These are phyloP conservation scores for Apamea epomidion DNA, from an alignment of 2,888 invertebrate genomes.

Conservation along the genomic window DNA sequence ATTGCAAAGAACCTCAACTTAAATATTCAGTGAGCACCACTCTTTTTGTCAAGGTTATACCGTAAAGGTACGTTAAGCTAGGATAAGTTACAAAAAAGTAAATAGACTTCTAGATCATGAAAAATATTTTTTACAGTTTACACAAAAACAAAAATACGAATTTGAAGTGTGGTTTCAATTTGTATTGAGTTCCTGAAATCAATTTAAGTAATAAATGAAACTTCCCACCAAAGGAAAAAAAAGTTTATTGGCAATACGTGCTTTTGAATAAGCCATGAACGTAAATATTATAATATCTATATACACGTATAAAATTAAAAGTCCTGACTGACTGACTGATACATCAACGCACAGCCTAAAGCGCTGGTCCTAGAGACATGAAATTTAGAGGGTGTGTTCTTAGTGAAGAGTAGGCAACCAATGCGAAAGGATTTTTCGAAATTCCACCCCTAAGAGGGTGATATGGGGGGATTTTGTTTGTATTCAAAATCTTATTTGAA, in stretches of 20 bases:
- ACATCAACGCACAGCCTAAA: too few relatives aligned
- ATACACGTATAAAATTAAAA: too few relatives aligned
- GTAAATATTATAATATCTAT: background rate
- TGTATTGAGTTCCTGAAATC: constrained; percentile 22
- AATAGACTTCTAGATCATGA: background rate
- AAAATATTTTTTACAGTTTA: background rate
- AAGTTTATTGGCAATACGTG: constrained; percentile 42
- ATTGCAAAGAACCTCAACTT: background rate
- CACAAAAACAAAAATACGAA: constrained; percentile 18
- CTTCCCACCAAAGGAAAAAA: constrained; percentile 12
- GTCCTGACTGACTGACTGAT: too few relatives aligned
- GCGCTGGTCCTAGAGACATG: too few relatives aligned
- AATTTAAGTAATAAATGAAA: constrained; percentile 26
- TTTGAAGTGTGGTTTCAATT: constrained; percentile 24
- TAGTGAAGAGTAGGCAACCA: too few relatives aligned
- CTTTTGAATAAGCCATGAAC: constrained; percentile 36
- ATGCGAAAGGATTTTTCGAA: too few relatives aligned
- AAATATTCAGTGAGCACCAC: background rate
- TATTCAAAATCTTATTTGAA: too few relatives aligned
- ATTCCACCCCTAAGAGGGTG: too few relatives aligned
- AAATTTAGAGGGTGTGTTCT: too few relatives aligned
- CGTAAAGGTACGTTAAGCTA: background rate
- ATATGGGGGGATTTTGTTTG: too few relatives aligned
- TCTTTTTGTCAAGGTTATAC: background rate
- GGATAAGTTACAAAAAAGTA: background rate